Evolutionary conservation across 2,113 vertebrate species (phyloP).

Genomic region (Excalfactoria chinensis): DNA sequence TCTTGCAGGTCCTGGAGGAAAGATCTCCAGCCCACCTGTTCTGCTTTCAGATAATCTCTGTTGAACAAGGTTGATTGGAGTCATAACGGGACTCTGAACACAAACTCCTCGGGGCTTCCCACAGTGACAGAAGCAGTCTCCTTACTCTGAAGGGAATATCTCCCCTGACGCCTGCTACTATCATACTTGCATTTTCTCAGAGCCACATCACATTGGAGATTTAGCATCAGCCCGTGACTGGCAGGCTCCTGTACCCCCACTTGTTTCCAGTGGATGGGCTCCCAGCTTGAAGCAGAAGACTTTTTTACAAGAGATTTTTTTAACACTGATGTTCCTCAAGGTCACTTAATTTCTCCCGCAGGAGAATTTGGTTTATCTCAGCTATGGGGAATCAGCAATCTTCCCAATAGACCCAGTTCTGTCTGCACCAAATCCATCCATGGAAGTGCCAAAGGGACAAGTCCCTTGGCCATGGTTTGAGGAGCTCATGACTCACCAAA

Average conservation of each 20-base stretch:
- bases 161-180: background rate
- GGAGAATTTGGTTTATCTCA: constrained; percentile 20
- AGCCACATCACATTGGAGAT: background rate
- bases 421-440: constrained; percentile 5
- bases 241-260: background rate
- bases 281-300: constrained; percentile 9
- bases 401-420: background rate
- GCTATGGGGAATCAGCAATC: constrained; percentile 26
- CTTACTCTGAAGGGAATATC: background rate
- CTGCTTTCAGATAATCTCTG: background rate
- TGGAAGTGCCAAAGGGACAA: background rate
- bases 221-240: background rate
- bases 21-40: background rate
- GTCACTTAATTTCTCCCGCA: constrained; percentile 18
- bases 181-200: background rate
- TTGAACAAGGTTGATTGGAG: background rate
- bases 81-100: background rate
- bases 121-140: background rate
- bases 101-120: background rate
- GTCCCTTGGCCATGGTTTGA: background rate
- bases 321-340: constrained; percentile 10
- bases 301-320: background rate
- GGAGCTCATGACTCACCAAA: background rate
- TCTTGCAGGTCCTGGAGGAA: background rate
- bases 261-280: background rate